Percentiles rank a stretch among this genome's conserved stretches.
These are phyloP conservation scores for Myotis brandtii DNA, from an alignment of 2,113 vertebrate genomes.

Conservation along the genomic window DNA sequence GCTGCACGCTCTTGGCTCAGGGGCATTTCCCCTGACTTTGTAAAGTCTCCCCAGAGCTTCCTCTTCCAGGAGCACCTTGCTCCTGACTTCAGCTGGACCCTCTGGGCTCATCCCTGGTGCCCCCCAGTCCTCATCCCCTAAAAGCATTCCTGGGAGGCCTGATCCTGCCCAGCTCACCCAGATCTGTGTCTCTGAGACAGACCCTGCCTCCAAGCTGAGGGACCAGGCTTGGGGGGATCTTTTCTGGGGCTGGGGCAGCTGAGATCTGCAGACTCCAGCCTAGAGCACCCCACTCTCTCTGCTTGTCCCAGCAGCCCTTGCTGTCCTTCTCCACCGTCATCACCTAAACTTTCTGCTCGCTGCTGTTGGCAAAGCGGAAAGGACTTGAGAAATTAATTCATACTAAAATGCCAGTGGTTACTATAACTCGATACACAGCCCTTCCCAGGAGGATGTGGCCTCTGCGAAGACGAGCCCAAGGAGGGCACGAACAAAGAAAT, in stretches of 20 bases:
- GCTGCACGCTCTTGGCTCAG: neutral
- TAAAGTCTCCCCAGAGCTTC: neutral
- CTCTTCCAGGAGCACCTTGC: neutral
- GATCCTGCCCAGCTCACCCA: neutral
- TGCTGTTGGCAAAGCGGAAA: neutral
- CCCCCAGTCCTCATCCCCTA: neutral
- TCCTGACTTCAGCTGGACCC: neutral
- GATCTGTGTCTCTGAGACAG: neutral
- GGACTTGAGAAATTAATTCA: neutral
- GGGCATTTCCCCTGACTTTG: too few relatives aligned
- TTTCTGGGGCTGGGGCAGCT: neutral
- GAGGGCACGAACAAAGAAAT: too few relatives aligned
- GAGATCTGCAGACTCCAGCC: neutral
- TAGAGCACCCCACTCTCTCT: neutral
- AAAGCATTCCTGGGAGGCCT: neutral
- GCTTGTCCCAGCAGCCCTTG: too few relatives aligned
- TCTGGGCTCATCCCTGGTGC: accelerated
- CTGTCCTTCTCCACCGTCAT: neutral
- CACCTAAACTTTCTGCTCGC: neutral
- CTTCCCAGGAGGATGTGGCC: neutral
- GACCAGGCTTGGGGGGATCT: accelerated
- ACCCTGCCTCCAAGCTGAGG: neutral
- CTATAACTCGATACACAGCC: neutral
- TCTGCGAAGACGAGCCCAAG: neutral
- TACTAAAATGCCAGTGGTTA: neutral